Percentiles rank a stretch among this genome's conserved stretches.
phyloP scores from a whole-genome alignment of 2,113 vertebrate species.

The Oophaga pumilio region DNA sequence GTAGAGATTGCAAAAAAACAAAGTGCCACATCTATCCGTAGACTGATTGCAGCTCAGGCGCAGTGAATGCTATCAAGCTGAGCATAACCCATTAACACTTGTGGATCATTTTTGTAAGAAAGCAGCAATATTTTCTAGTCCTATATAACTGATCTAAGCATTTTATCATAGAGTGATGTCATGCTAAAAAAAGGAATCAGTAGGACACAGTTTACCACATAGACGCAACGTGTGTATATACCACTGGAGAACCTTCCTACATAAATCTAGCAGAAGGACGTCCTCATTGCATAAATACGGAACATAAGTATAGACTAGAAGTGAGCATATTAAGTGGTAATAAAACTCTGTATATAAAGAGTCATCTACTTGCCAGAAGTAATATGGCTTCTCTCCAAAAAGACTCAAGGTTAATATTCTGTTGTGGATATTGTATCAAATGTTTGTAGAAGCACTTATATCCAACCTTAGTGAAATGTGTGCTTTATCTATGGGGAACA shows the following conservation, averaged over 20 bases:
- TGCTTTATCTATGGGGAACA: not conserved
- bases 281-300: not conserved
- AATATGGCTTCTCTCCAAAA: constrained; percentile 15
- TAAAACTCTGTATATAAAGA: constrained; percentile 28
- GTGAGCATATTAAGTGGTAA: constrained; percentile 31
- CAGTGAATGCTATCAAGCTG: too few species aligned
- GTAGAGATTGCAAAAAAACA: too few species aligned
- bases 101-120: too few species aligned
- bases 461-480: not conserved
- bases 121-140: too few species aligned
- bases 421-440: constrained; percentile 4
- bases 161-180: not conserved
- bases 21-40: too few species aligned
- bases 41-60: too few species aligned
- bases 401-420: not conserved
- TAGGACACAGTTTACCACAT: not conserved
- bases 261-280: constrained; percentile 5
- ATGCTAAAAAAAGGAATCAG: not conserved
- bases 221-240: constrained; percentile 16
- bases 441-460: not conserved
- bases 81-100: too few species aligned
- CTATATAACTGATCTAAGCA: too few species aligned
- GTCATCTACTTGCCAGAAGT: constrained; percentile 14
- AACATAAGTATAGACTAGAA: constrained; percentile 28
- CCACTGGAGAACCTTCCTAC: not conserved